These are phyloP conservation scores for Aleiodes testaceus DNA, from an alignment of 2,888 invertebrate species.

Conservation along the genomic window DNA sequence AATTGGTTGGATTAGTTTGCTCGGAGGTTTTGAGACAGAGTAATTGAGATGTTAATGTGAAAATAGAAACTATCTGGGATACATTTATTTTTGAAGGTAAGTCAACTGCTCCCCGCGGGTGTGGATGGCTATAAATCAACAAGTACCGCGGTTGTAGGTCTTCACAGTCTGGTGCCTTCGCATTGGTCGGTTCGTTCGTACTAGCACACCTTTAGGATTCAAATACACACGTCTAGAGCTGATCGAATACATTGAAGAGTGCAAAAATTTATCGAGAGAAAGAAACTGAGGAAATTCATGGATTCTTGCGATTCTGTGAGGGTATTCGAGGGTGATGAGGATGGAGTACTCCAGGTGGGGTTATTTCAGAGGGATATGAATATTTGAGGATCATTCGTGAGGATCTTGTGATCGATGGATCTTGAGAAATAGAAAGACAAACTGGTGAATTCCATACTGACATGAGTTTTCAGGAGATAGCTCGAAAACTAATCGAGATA, in stretches of 20 bases:
- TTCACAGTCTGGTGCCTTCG: slow-evolving; percentile 52
- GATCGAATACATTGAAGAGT: slow-evolving; percentile 27
- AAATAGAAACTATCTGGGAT: slow-evolving; percentile 25
- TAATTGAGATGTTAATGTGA: background rate
- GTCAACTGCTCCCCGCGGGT: slow-evolving; percentile 47
- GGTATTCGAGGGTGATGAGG: too few relatives aligned
- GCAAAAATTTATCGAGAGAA: slow-evolving; percentile 35
- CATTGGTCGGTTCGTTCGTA: slow-evolving; percentile 41
- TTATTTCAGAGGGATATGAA: too few relatives aligned
- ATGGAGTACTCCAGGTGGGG: too few relatives aligned
- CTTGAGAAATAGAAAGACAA: too few relatives aligned
- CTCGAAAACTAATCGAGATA: too few relatives aligned
- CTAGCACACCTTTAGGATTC: slow-evolving; percentile 33
- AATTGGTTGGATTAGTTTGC: too few relatives aligned
- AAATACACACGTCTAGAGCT: slow-evolving; percentile 22
- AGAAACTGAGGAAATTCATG: slow-evolving; percentile 35
- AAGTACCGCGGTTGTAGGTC: slow-evolving; percentile 51
- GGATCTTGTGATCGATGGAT: too few relatives aligned
- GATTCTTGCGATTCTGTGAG: too few relatives aligned
- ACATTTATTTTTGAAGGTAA: slow-evolving; percentile 32
- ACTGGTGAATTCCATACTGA: too few relatives aligned
- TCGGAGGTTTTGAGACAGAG: too few relatives aligned
- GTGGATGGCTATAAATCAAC: slow-evolving; percentile 60
- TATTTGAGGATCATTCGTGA: too few relatives aligned
- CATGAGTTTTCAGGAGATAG: too few relatives aligned